Evolutionary conservation across 2,113 vertebrate genomes (phyloP), one percentile per base, ranked within the genome.

Genomic region (Burhinus bistriatus): DNA sequence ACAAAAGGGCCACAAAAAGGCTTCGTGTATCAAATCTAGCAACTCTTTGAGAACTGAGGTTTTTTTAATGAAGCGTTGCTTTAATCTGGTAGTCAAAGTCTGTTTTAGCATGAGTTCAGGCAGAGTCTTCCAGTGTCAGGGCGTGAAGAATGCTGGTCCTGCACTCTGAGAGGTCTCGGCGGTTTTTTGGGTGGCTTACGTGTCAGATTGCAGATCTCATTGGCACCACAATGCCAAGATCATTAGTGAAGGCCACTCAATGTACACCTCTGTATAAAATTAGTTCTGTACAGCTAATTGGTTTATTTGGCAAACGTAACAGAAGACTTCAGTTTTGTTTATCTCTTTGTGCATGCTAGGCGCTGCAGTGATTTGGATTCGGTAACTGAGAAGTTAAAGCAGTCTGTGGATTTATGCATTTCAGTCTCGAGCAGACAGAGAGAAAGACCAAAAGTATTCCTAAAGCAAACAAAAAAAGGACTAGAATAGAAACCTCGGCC

Each of bases 1-100:
- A 95, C 95, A 97, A 78, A 97, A 95, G 94, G 89, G 89, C 95
- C 94, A 91, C 96, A 95, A 96, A 97, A 92, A 95, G 94, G 78
- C 87, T 96, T 87, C 91, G 0, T 94, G 81, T 91, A 95, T 85
- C 91, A 88, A 83, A 94, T 93, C 62, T 4, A 95, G 91, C 22
- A 15, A 38, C 76, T 93, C 78, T 90, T 79, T 62, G 93, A 90
- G 95, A 97, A 86, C 5, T 47, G 73, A 90, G 85, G 51, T 23
- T 90, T 64, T 85, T 85, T 58, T 55, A 84, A 93, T 88, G 78
- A 93, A 93, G 78, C 79, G 20, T 49, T 83, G 81, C 89, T 96
- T 96, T 95, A 94, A 93, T 95, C 81, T 91, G 76, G 38, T 32
- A 69, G 52, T 69, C 70, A 21, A 14, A 65, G 68, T 80, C 81